Percentiles rank a stretch among this genome's conserved stretches.
phyloP scores from a whole-genome alignment of 2,797 vertebrate species.

The Pseudomugil tenellus region DNA sequence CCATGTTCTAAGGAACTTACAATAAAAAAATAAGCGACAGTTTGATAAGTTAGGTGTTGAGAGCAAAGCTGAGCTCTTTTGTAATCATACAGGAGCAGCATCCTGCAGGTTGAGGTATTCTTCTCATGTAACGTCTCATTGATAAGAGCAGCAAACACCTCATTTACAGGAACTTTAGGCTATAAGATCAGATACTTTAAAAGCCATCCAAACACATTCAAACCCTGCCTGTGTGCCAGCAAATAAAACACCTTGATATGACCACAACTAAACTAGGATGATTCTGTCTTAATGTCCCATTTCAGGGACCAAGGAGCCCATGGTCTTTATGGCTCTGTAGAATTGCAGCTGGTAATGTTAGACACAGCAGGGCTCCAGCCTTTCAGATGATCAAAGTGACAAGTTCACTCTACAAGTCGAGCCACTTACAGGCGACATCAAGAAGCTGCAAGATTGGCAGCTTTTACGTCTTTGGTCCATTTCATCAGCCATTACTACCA shows the following conservation, averaged over 20 bases:
- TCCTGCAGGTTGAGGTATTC: conserved; percentile 46
- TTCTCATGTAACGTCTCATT: conserved; percentile 82
- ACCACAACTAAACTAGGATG: conserved; percentile 84
- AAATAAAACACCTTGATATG: conserved; percentile 79
- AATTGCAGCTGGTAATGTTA: conserved; percentile 79
- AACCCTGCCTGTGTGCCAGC: conserved; percentile 64
- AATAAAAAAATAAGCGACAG: conserved; percentile 3
- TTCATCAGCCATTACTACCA: conserved; percentile 76
- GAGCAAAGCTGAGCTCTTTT: conserved; percentile 40
- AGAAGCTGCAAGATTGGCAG: conserved; percentile 77
- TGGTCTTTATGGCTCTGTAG: conserved; percentile 72
- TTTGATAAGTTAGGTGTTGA: conserved; percentile 40
- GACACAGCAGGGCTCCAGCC: conserved; percentile 74
- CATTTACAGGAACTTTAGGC: conserved; percentile 79
- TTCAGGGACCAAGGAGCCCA: conserved; percentile 81
- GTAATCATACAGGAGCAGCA: conserved; percentile 49
- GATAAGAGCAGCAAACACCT: conserved; percentile 79
- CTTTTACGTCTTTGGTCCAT: conserved; percentile 80
- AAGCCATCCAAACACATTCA: conserved; percentile 77
- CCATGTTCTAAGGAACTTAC: neutral
- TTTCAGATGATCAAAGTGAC: conserved; percentile 78
- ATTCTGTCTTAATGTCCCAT: conserved; percentile 87
- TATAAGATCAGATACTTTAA: conserved; percentile 81
- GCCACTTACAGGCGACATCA: conserved; percentile 75
- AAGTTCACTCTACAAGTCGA: conserved; percentile 71